Evolutionary conservation across 2,113 vertebrate species (phyloP).

Genomic region (Notechis scutatus): DNA sequence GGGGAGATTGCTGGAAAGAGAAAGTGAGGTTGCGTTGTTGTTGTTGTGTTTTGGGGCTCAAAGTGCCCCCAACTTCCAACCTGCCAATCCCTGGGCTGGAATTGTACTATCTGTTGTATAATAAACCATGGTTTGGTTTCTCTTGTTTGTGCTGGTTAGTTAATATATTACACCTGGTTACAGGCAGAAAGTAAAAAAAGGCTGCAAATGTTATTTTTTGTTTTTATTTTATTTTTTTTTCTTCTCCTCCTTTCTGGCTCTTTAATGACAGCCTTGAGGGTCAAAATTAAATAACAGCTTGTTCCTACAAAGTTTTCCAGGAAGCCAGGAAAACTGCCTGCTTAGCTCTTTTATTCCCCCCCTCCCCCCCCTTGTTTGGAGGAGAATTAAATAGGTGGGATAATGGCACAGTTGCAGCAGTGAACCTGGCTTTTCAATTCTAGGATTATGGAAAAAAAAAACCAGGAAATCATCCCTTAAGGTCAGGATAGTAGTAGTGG

Average conservation of each 20-base stretch:
- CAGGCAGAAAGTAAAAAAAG: background rate
- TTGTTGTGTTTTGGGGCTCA: too few species aligned
- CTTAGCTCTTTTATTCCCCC: background rate
- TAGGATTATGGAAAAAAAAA: background rate
- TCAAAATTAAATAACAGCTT: background rate
- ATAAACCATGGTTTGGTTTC: background rate
- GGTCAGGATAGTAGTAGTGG: background rate
- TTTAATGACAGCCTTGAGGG: background rate
- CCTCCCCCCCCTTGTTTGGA: background rate
- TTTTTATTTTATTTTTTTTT: background rate
- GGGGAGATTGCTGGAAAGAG: too few species aligned
- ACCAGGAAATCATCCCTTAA: background rate
- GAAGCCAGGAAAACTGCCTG: background rate
- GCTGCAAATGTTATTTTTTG: background rate
- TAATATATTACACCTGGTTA: background rate
- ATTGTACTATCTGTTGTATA: background rate
- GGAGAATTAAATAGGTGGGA: background rate
- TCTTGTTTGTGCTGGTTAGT: background rate
- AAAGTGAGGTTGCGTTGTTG: too few species aligned
- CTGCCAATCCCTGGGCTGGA: background rate
- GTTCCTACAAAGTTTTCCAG: background rate
- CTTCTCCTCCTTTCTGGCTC: background rate
- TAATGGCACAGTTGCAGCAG: background rate
- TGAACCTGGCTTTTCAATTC: background rate
- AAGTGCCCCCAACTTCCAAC: too few species aligned